A percentile compares a stretch with the other conserved stretches of the same genome.
phyloP scores from a whole-genome alignment of 2,888 invertebrate genomes.

The Zaprionus lineosus region DNA sequence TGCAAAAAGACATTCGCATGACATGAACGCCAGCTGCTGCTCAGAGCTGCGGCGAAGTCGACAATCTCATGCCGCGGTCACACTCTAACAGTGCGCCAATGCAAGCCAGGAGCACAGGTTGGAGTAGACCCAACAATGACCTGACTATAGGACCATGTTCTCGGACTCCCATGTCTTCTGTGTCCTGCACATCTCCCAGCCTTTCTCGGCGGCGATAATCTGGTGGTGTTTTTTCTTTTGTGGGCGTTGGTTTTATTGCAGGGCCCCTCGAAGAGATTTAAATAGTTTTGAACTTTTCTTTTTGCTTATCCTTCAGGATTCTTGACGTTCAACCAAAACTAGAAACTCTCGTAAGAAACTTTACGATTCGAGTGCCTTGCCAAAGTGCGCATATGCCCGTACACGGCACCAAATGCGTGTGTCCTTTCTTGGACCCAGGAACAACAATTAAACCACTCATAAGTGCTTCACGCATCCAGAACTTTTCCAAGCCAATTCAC shows the following conservation, averaged over 20 bases:
- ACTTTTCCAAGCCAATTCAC: constrained; percentile 11
- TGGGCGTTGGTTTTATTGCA: constrained; percentile 44
- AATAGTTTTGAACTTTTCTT: constrained; percentile 68
- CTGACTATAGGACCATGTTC: constrained; percentile 3
- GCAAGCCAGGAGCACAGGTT: background rate
- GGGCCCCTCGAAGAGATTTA: constrained; percentile 41
- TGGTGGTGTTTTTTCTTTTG: background rate
- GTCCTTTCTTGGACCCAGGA: background rate
- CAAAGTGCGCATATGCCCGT: constrained; percentile 57
- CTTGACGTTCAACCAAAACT: constrained; percentile 65
- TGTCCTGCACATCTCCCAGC: too few species aligned
- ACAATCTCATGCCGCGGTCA: background rate
- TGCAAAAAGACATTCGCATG: constrained; percentile 41
- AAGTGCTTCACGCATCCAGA: constrained; percentile 33
- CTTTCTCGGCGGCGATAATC: constrained; percentile 46
- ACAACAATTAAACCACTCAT: constrained; percentile 53
- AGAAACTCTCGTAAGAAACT: constrained; percentile 72
- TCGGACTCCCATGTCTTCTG: too few species aligned
- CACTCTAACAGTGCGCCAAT: background rate
- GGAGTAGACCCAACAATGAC: constrained; percentile 23
- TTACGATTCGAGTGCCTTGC: constrained; percentile 56
- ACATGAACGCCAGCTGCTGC: constrained; percentile 35
- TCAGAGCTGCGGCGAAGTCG: background rate
- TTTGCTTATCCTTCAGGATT: constrained; percentile 53
- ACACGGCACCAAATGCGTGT: constrained; percentile 48